Percentiles rank a stretch among this genome's conserved stretches.
Evolutionary conservation across 2,797 vertebrate species (phyloP).

Genomic region (Dromococcyx pavoninus): DNA sequence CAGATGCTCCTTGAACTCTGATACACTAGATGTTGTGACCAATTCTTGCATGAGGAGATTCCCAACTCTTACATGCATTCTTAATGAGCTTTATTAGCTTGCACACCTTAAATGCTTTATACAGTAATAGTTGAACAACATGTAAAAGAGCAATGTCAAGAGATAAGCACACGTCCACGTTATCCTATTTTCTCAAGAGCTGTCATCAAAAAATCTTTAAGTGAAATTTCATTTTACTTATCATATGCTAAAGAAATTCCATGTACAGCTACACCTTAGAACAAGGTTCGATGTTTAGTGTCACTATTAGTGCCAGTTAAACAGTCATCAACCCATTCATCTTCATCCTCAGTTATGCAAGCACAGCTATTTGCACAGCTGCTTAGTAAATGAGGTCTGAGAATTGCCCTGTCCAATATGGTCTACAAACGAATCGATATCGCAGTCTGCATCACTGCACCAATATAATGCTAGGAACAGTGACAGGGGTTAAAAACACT

Average conservation of each 20-base stretch:
- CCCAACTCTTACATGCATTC: background rate
- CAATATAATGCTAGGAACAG: background rate
- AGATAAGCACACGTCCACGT: background rate
- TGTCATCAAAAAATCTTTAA: background rate
- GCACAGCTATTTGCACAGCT: background rate
- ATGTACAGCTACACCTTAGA: background rate
- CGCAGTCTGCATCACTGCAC: background rate
- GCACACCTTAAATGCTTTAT: background rate
- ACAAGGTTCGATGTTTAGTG: background rate
- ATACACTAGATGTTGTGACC: fast-evolving
- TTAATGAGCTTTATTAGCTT: background rate
- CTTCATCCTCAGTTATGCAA: background rate
- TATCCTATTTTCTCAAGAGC: background rate
- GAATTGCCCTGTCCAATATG: background rate
- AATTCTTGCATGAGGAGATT: background rate
- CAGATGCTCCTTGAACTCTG: background rate
- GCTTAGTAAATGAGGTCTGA: background rate
- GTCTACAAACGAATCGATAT: background rate
- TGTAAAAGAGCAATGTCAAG: background rate
- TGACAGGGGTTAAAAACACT: background rate
- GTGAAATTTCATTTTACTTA: background rate
- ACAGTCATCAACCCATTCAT: background rate
- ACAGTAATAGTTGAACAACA: background rate
- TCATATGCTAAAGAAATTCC: background rate
- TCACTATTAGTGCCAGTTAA: background rate